A percentile compares a stretch with the other conserved stretches of the same genome.
Evolutionary conservation across 2,888 invertebrate species (phyloP).

Genomic region (Cosmia pyralina): DNA sequence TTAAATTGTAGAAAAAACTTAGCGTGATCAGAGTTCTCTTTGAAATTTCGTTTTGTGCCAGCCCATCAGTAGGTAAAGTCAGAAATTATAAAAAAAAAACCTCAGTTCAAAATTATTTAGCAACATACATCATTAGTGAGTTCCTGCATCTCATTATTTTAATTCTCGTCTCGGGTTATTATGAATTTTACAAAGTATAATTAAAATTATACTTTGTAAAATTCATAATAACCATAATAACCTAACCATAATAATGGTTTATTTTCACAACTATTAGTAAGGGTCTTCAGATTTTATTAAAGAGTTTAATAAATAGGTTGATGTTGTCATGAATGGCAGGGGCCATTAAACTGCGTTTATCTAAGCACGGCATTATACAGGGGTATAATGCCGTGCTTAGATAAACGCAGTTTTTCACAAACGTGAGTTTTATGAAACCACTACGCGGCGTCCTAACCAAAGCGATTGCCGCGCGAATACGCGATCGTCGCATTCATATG

Average conservation of each 20-base stretch:
- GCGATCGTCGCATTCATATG: no score
- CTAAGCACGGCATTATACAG: no score
- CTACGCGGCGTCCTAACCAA: no score
- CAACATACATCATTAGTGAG: not conserved
- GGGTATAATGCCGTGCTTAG: no score
- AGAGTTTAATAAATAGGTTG: not conserved
- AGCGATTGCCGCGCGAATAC: no score
- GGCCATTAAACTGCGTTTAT: no score
- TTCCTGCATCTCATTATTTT: slow-evolving; percentile 16
- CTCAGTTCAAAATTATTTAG: not conserved
- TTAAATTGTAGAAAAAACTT: slow-evolving; percentile 5
- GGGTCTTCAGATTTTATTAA: not conserved
- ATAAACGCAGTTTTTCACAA: no score
- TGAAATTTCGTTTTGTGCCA: not conserved
- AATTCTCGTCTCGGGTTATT: slow-evolving; percentile 1
- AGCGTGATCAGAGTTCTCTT: not conserved
- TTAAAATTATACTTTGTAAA: no score
- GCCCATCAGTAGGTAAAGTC: not conserved
- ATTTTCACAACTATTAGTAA: not conserved
- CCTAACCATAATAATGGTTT: no score
- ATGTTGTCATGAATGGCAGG: no score
- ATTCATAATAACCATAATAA: no score
- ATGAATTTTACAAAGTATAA: slow-evolving; percentile 3
- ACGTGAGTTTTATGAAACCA: no score
- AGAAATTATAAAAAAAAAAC: not conserved